These are phyloP conservation scores for Threskiornis aethiopicus DNA, from an alignment of 2,797 vertebrate species.

Conservation along the genomic window DNA sequence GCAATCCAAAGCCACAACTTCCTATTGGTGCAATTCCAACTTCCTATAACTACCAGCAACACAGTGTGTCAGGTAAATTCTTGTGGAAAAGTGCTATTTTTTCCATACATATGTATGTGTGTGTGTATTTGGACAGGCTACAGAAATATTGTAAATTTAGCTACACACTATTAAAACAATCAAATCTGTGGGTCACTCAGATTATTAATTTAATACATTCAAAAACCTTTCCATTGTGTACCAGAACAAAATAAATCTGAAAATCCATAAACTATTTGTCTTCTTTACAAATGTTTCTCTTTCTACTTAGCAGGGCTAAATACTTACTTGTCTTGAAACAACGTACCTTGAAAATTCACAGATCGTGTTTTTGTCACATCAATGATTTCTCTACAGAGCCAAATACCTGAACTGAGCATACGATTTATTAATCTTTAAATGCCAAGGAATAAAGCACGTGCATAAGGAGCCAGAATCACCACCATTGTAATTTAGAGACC, in stretches of 20 bases:
- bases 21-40: constrained; percentile 98
- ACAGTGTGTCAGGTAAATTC: constrained; percentile 90
- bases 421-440: neutral
- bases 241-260: neutral
- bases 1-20: constrained; percentile 95
- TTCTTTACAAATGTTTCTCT: neutral
- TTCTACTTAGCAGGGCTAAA: neutral
- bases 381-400: neutral
- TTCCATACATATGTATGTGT: neutral
- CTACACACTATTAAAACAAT: neutral
- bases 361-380: neutral
- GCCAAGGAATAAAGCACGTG: neutral
- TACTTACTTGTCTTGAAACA: neutral
- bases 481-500: neutral
- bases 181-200: neutral
- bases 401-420: neutral
- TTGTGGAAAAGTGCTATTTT: neutral
- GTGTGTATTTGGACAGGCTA: neutral
- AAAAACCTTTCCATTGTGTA: neutral
- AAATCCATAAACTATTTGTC: neutral
- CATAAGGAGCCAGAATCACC: neutral
- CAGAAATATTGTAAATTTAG: neutral
- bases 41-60: constrained; percentile 99
- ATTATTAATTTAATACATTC: neutral
- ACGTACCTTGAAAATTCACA: neutral